Conservation (phyloP, 2,113 vertebrate genomes). For the Elanoides forficatus region DNA sequence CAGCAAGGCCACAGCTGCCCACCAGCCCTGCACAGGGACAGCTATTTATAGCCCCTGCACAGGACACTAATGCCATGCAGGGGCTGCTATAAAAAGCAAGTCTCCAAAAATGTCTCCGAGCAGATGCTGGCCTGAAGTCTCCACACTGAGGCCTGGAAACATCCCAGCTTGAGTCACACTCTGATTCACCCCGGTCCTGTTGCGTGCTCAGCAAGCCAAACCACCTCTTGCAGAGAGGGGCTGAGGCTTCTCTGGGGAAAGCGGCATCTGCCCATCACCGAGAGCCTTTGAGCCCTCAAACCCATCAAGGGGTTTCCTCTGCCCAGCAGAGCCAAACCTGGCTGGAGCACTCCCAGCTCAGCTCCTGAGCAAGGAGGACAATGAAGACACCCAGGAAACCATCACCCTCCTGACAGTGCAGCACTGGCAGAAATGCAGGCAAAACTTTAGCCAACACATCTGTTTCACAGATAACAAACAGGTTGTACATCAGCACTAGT, state of each 20-base stretch:
- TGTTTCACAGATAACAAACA: rapidly evolving
- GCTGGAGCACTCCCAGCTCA: not conserved
- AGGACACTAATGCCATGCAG: not conserved
- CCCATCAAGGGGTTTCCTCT: not conserved
- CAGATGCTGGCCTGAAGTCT: slow-evolving; percentile 8
- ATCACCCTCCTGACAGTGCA: rapidly evolving
- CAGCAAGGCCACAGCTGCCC: not conserved
- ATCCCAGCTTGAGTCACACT: not conserved
- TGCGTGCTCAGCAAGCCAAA: not conserved
- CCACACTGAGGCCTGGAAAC: not conserved
- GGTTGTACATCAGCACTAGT: not conserved
- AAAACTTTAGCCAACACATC: not conserved
- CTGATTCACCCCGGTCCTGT: not conserved
- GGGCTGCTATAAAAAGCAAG: slow-evolving; percentile 43
- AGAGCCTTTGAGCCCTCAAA: not conserved
- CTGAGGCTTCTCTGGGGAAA: not conserved
- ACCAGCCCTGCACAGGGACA: not conserved
- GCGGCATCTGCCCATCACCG: rapidly evolving
- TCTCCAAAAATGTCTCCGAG: not conserved
- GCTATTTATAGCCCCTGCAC: slow-evolving; percentile 12
- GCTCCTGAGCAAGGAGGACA: not conserved
- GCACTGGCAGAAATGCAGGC: not conserved
- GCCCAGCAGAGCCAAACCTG: not conserved
- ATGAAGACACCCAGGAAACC: not conserved
- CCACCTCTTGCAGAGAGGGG: too few species aligned